Conservation (phyloP, 1,140 invertebrate species). For the Steinernema feltiae region DNA sequence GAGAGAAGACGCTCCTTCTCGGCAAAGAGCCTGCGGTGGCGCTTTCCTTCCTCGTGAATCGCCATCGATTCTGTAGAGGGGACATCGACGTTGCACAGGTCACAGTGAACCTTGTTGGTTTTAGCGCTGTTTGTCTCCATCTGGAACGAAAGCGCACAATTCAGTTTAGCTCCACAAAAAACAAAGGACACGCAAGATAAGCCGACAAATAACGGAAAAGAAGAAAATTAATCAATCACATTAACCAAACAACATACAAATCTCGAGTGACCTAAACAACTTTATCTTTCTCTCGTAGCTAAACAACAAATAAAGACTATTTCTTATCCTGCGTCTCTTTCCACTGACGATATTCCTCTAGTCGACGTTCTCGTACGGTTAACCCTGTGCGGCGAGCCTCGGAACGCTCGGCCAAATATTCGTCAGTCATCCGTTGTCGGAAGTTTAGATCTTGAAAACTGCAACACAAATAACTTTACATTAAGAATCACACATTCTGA, state of each 20-base stretch:
- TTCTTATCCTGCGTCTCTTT: conserved; percentile 20
- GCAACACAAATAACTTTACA: conserved; percentile 15
- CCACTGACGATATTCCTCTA: conserved; percentile 36
- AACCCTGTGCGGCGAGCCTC: conserved; percentile 33
- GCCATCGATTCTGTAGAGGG: conserved; percentile 16
- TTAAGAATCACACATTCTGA: too few species aligned
- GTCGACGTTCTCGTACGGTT: conserved; percentile 24
- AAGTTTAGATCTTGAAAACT: conserved; percentile 51
- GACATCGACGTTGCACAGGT: conserved; percentile 11
- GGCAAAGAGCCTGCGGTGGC: not conserved
- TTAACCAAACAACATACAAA: too few species aligned
- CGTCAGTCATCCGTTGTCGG: conserved; percentile 47
- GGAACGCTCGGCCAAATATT: conserved; percentile 45
- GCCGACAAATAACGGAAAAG: too few species aligned
- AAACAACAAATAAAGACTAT: conserved; percentile 18
- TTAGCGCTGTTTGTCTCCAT: too few species aligned
- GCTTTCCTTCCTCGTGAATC: conserved; percentile 20
- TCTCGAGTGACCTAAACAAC: too few species aligned
- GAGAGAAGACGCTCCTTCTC: not conserved
- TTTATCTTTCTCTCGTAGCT: too few species aligned
- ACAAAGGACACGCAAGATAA: too few species aligned
- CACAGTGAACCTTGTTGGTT: not conserved
- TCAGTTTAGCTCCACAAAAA: too few species aligned
- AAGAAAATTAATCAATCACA: too few species aligned
- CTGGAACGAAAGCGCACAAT: too few species aligned